Evolutionary conservation across 2,797 vertebrate species (phyloP).

Genomic region (Poeciliopsis infans): DNA sequence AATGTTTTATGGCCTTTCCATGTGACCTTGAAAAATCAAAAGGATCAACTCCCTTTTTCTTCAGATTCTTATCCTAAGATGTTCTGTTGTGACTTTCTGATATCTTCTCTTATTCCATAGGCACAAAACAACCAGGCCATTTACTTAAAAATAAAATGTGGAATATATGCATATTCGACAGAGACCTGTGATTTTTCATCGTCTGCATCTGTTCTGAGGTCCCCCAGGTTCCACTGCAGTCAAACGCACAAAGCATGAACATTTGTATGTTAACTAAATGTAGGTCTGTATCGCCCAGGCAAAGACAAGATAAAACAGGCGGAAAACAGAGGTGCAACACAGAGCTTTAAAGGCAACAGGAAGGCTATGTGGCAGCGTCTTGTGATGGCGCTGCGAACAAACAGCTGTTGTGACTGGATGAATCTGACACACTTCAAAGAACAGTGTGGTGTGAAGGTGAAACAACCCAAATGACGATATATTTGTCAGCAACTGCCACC

Average conservation of each 20-base stretch:
- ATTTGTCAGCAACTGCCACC: neutral
- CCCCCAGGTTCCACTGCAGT: neutral
- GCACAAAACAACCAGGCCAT: neutral
- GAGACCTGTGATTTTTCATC: neutral
- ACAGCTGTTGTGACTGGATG: neutral
- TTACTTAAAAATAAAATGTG: neutral
- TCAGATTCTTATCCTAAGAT: neutral
- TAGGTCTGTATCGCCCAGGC: neutral
- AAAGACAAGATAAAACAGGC: neutral
- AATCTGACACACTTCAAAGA: neutral
- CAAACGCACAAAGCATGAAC: neutral
- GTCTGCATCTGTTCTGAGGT: neutral
- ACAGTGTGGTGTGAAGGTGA: neutral
- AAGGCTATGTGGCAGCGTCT: neutral
- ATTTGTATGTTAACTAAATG: neutral
- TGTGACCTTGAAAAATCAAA: slow-evolving; percentile 71
- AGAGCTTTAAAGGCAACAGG: neutral
- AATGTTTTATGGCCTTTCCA: slow-evolving; percentile 74
- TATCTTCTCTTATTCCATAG: neutral
- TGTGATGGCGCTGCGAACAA: neutral
- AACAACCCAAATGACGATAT: neutral
- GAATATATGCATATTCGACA: neutral
- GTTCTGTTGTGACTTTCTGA: neutral
- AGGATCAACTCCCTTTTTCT: slow-evolving; percentile 41
- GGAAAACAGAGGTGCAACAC: neutral